Base-by-base conservation (phyloP, 2,888 invertebrate species). In the Monoplex corrugatus region DNA sequence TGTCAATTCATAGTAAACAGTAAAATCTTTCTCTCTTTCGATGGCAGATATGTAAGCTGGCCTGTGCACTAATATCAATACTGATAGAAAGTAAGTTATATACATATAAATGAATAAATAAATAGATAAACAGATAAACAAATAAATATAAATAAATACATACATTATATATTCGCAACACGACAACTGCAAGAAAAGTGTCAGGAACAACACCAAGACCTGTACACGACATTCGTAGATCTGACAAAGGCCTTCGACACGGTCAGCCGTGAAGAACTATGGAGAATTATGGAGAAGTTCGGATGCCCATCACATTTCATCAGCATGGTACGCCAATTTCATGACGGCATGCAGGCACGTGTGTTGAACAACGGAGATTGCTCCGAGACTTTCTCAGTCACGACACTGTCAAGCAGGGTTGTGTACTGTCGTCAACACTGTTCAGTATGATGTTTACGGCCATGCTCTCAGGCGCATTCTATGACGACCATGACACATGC, bases 221-320 rank as follows among this genome's bases (percentile, higher is more conserved):
- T 90, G 23, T 91, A 86, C 90, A 43, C 68, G 6, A n/a, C n/a
- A n/a, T 91, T 89, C 75, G 87, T 91, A 35, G 91, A 91, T 82
- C 88, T 87, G 63, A 91, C 83, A 23, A 91, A 91, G 80, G 90
- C 89, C n/a, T 90, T 91, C 75, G 89, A 91, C 88, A 90, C 89
- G 35, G 90, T 89, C 80, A 57, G 72, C 78, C 44, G 63, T 44
- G 82, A 85, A 32, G 88, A 85, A 16, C 38, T 84, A 32, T 85
- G 85, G 88, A 43, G 35, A 38, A 84, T 88, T 84, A 84, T 43
- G 84, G 16, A 13, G 28, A 68, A 68, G 28, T 68, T 68, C 28
- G 68, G 68, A 1, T 68, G 68, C 68, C 68, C 68, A 6, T n/a
- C 68, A 3, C 23, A 68, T 8, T 68, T 68, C 68, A 68, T 23